Evolutionary conservation across 2,888 invertebrate species (phyloP), one percentile per base, ranked within the genome.

Genomic region (Xanthia togata): DNA sequence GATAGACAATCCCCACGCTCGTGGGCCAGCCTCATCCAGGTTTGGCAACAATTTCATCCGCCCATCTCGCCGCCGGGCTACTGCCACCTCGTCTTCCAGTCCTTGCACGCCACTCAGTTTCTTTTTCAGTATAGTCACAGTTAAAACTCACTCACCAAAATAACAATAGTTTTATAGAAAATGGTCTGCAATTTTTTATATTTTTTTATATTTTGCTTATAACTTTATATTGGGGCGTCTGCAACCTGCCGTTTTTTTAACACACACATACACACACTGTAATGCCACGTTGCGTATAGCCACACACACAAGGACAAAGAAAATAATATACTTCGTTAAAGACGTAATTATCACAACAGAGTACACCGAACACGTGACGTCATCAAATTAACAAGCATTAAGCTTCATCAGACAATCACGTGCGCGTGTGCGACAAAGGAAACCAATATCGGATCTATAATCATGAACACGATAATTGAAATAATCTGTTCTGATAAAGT

Each of bases 331-430:
- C 62, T 47, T 59, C 31, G 20, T 20, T 62, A 38, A 44, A 44
- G n/a, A 55, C 38, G 31, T 74, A 70, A 79, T 68, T 47, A 63
- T 35, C 8, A 57, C 73, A 71, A 70, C 38, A 8, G 70, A 59
- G 59, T 50, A 64, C 8, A 55, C 35, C 20, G n/a, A 68, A 72
- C 44, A 63, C 23, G 70, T 70, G 63, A 73, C 68, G 63, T 76
- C 77, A 78, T 85, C 78, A 79, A 77, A 85, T 72, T 71, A 76
- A 79, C 64, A 69, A 77, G 35, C 65, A 53, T 73, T 63, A 44
- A 59, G 75, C 69, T 73, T 71, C 55, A 78, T 76, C 79, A 73
- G 67, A 73, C 65, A 76, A 67, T 84, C 23, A 63, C 50, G 23
- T 67, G n/a, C n/a, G n/a, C 72, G 63, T 60, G n/a, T 73, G 65